These are phyloP conservation scores for Drosophila nigromelanica DNA, from an alignment of 1,140 invertebrate genomes.

Conservation along the genomic window DNA sequence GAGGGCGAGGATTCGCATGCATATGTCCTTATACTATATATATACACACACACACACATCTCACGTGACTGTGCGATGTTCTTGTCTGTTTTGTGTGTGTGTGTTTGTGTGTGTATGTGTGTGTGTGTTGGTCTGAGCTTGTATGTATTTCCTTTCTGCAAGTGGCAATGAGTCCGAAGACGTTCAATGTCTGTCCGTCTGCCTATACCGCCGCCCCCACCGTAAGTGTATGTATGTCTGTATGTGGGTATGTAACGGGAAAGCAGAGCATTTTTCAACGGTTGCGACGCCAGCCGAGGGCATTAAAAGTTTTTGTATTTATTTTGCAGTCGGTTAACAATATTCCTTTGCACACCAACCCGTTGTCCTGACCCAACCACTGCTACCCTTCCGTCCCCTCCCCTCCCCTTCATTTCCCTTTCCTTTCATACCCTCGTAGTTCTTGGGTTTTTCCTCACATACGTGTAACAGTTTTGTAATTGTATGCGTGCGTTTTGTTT, in stretches of 20 bases:
- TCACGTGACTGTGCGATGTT: background rate
- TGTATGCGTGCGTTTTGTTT: slow-evolving; percentile 81
- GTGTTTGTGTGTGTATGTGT: slow-evolving; percentile 27
- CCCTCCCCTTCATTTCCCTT: background rate
- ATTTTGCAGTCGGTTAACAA: slow-evolving; percentile 83
- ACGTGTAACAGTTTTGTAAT: slow-evolving; percentile 77
- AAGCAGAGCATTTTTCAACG: slow-evolving; percentile 74
- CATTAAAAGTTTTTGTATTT: slow-evolving; percentile 83
- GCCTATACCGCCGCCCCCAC: slow-evolving; percentile 22
- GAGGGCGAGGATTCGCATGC: slow-evolving; percentile 66
- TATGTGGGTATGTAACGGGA: slow-evolving; percentile 33
- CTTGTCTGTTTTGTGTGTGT: slow-evolving; percentile 19
- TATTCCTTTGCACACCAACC: slow-evolving; percentile 57
- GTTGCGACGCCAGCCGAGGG: slow-evolving; percentile 66
- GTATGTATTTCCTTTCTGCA: slow-evolving; percentile 69
- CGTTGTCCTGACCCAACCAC: slow-evolving; percentile 2
- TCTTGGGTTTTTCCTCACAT: slow-evolving; percentile 27
- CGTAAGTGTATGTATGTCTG: slow-evolving; percentile 9
- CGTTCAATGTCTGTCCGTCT: slow-evolving; percentile 68
- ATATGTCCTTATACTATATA: slow-evolving; percentile 62
- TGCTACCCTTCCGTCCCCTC: background rate
- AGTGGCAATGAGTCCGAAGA: slow-evolving; percentile 82
- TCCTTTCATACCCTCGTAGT: slow-evolving; percentile 13
- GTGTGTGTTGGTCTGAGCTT: slow-evolving; percentile 30
- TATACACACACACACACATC: slow-evolving; percentile 37